Percentiles rank a stretch among this genome's conserved stretches.
Conservation (phyloP, 2,888 invertebrate genomes). For the Neria commutata region DNA sequence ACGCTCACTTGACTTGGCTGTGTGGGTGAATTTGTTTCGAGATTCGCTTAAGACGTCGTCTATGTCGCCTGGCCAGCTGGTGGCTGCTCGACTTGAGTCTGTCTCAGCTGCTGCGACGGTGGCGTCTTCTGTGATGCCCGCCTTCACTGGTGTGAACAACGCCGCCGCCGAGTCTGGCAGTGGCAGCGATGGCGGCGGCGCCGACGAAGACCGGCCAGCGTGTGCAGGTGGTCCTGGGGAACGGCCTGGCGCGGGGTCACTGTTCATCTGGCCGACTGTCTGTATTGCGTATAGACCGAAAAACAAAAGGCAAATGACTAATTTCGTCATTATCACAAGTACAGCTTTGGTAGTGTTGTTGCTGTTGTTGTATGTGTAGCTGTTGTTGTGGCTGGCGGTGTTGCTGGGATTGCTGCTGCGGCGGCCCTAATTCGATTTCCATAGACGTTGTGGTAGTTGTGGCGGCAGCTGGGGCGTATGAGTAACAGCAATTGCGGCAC, state of each 20-base stretch:
- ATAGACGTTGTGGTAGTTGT: conserved; percentile 32
- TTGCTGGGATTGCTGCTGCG: conserved; percentile 22
- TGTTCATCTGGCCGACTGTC: conserved; percentile 63
- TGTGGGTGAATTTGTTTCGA: conserved; percentile 30
- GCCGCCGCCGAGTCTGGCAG: conserved; percentile 23
- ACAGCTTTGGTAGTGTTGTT: conserved; percentile 33
- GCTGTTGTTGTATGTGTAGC: too few relatives aligned
- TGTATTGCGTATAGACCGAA: conserved; percentile 46
- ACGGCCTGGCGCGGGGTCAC: conserved; percentile 72
- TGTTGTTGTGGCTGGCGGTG: too few relatives aligned
- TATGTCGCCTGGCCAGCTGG: too few relatives aligned
- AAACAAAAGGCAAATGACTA: conserved; percentile 46
- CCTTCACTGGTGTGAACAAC: conserved; percentile 29
- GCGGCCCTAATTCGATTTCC: conserved; percentile 37
- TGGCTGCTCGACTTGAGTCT: too few relatives aligned
- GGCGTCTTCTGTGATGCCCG: conserved; percentile 17
- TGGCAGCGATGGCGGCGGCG: neutral
- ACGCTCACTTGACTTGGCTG: conserved; percentile 27
- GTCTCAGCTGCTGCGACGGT: neutral
- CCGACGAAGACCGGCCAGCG: neutral
- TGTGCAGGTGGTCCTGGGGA: conserved; percentile 68
- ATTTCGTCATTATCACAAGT: conserved; percentile 48
- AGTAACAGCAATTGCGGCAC: neutral
- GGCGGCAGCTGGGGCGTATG: neutral
- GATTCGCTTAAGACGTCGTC: conserved; percentile 17